Conservation (phyloP, 2,113 vertebrate genomes). For the Oophaga pumilio region DNA sequence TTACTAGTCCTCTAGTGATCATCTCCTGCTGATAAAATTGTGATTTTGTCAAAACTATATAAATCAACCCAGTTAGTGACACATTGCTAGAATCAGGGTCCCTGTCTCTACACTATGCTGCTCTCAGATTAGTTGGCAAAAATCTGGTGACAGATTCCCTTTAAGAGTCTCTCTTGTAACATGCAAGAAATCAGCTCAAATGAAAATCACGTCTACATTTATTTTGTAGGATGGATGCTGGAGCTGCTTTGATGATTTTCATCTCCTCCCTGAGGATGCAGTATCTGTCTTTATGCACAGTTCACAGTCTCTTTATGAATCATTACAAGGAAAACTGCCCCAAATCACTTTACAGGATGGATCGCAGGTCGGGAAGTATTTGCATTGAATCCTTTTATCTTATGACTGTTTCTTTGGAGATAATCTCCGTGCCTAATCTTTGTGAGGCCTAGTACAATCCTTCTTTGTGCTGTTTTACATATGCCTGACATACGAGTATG, state of each 20-base stretch:
- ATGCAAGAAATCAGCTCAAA: background rate
- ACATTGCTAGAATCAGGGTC: no score
- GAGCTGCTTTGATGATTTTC: slow-evolving; percentile 58
- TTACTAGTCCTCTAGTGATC: no score
- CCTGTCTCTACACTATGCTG: no score
- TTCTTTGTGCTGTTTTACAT: background rate
- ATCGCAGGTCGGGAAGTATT: slow-evolving; percentile 40
- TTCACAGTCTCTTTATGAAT: slow-evolving; percentile 46
- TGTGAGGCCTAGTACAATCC: background rate
- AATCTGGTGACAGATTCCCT: background rate
- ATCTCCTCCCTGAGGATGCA: slow-evolving; percentile 34
- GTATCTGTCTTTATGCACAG: slow-evolving; percentile 46
- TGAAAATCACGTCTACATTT: background rate
- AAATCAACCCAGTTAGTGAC: no score
- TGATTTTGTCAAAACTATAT: no score
- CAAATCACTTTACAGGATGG: slow-evolving; percentile 42
- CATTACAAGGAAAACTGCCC: slow-evolving; percentile 35
- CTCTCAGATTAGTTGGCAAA: no score
- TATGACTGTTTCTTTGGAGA: background rate
- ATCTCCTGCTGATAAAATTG: no score
- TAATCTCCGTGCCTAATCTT: background rate
- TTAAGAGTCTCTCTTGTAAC: background rate
- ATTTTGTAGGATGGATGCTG: slow-evolving; percentile 56
- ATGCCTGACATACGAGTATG: background rate
- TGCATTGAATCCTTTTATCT: background rate